Evolutionary conservation across 2,888 invertebrate species (phyloP).

Genomic region (Palloptera scutellata): DNA sequence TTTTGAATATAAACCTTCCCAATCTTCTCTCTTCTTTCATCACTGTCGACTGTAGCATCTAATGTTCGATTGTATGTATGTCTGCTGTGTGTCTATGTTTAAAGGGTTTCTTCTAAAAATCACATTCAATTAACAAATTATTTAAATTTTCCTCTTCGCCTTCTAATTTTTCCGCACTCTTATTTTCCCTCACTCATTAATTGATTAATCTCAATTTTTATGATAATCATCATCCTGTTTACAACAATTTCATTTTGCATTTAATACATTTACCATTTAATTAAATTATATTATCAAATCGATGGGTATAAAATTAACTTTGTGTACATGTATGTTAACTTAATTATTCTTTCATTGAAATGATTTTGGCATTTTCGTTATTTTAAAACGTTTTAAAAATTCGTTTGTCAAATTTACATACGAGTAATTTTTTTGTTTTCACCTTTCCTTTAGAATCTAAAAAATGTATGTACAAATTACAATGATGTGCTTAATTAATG

Average conservation of each 20-base stretch:
- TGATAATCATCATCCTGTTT: constrained; percentile 15
- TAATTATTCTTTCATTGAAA: background rate
- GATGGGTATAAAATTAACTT: constrained; percentile 21
- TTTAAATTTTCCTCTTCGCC: background rate
- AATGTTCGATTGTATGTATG: background rate
- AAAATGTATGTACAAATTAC: too few relatives aligned
- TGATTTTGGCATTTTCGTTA: too few relatives aligned
- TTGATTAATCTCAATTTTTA: background rate
- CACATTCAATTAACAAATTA: constrained; percentile 24
- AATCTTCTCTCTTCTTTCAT: background rate
- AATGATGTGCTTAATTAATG: too few relatives aligned
- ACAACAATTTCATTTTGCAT: background rate
- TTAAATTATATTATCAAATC: constrained; percentile 8
- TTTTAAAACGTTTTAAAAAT: too few relatives aligned
- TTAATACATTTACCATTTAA: constrained; percentile 3
- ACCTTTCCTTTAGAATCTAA: too few relatives aligned
- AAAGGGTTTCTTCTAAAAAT: constrained; percentile 1
- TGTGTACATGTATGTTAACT: background rate
- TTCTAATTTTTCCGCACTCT: background rate
- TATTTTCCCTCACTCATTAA: too few relatives aligned
- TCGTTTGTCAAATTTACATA: too few relatives aligned
- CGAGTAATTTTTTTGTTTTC: too few relatives aligned
- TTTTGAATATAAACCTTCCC: constrained; percentile 3
- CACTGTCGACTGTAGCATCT: background rate
- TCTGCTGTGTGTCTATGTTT: background rate